Conservation (phyloP, 2,888 invertebrate species). For the Sphaerophoria rueppellii region DNA sequence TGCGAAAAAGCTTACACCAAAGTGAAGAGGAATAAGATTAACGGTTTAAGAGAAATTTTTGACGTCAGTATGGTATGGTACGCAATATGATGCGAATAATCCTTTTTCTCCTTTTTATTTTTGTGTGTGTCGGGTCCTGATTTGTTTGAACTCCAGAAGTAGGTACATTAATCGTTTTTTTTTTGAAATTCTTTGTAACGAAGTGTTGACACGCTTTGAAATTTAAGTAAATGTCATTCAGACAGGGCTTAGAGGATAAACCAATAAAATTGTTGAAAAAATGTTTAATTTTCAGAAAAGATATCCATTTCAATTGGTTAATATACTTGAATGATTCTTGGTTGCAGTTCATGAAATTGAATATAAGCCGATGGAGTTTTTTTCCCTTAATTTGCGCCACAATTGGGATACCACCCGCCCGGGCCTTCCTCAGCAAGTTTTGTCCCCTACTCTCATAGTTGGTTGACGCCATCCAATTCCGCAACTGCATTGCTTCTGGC, state of each 20-base stretch:
- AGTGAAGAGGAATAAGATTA: constrained; percentile 44
- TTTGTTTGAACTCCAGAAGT: constrained; percentile 35
- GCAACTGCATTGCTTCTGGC: too few relatives aligned
- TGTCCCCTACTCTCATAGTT: too few relatives aligned
- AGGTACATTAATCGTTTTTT: constrained; percentile 30
- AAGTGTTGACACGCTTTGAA: constrained; percentile 13
- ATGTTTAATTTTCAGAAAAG: too few relatives aligned
- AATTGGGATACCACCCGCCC: too few relatives aligned
- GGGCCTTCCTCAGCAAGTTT: too few relatives aligned
- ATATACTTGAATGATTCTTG: too few relatives aligned
- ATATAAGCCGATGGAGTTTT: too few relatives aligned
- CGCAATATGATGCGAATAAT: constrained; percentile 61
- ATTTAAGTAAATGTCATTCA: constrained; percentile 19
- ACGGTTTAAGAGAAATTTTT: constrained; percentile 59
- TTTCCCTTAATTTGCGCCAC: too few relatives aligned
- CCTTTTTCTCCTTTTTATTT: constrained; percentile 24
- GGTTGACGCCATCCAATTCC: too few relatives aligned
- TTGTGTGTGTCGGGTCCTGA: constrained; percentile 28
- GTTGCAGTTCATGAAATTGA: too few relatives aligned
- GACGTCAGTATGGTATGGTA: constrained; percentile 53
- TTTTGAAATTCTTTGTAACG: not conserved
- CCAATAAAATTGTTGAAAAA: not conserved
- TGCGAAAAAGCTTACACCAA: not conserved
- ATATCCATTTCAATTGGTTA: too few relatives aligned
- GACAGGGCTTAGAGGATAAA: not conserved